A percentile compares a stretch with the other conserved stretches of the same genome.
phyloP scores from a whole-genome alignment of 2,888 invertebrate species.

The Hydraecia micacea region DNA sequence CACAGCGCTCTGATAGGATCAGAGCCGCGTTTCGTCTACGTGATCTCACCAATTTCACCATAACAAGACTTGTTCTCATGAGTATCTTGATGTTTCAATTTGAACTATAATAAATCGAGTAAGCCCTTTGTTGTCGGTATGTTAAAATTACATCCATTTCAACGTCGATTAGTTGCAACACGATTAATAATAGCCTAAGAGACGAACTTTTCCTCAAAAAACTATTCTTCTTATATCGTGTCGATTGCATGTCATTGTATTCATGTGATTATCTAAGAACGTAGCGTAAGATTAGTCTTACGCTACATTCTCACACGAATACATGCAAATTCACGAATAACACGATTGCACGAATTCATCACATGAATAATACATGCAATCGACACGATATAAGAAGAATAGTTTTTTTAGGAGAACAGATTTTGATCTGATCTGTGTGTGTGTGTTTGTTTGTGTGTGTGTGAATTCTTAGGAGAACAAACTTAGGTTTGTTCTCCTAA shows the following conservation, averaged over 20 bases:
- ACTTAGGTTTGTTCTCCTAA: not conserved
- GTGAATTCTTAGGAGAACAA: no score
- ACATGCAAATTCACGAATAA: no score
- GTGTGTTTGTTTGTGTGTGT: no score
- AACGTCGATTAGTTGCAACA: not conserved
- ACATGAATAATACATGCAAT: no score
- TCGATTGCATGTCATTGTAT: not conserved
- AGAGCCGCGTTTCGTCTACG: constrained; percentile 81
- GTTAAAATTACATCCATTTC: not conserved
- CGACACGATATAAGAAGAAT: no score
- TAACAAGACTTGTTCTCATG: constrained; percentile 89
- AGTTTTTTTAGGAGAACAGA: no score
- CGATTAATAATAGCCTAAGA: not conserved
- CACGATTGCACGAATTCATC: no score
- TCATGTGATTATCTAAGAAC: not conserved
- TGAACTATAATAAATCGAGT: constrained; percentile 49
- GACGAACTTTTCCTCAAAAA: not conserved
- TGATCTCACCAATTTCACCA: constrained; percentile 81
- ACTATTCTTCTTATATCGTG: no score
- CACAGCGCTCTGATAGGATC: constrained; percentile 77
- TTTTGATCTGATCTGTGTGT: no score
- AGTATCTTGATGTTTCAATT: constrained; percentile 67
- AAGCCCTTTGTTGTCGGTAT: constrained; percentile 9
- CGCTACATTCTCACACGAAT: no score
- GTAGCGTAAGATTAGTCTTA: not conserved